Conservation (phyloP, 2,113 vertebrate genomes). For the Delphinus delphis region DNA sequence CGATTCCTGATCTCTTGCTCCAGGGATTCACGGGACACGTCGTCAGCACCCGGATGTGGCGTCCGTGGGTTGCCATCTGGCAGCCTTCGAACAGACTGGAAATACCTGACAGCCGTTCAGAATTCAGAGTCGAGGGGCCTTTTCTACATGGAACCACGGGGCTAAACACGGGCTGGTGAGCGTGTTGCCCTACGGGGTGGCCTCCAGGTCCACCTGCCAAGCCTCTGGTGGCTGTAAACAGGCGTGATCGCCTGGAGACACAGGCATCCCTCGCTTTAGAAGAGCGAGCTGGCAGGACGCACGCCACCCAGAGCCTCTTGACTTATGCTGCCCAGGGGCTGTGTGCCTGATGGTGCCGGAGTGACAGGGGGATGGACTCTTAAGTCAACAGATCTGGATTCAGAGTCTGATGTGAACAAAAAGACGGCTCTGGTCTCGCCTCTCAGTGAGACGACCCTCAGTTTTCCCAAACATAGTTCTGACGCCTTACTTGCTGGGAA, state of each 20-base stretch:
- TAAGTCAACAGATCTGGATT: neutral
- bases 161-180: neutral
- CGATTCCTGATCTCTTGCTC: neutral
- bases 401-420: neutral
- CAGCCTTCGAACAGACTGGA: neutral
- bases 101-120: neutral
- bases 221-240: neutral
- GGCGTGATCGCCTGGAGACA: fast-evolving
- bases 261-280: neutral
- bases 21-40: neutral
- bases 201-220: neutral
- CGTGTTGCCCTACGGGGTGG: fast-evolving
- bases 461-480: neutral
- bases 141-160: neutral
- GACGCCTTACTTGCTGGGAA: neutral
- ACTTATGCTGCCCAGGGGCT: fast-evolving
- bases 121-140: neutral
- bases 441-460: neutral
- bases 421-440: neutral
- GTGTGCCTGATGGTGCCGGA: neutral
- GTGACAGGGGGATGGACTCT: neutral
- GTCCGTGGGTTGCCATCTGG: neutral
- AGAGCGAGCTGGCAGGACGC: neutral
- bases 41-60: neutral
- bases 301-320: neutral